A percentile compares a stretch with the other conserved stretches of the same genome.
phyloP scores from a whole-genome alignment of 92 coral and sea anemone genomes.

The Palythoa heliodiscus region DNA sequence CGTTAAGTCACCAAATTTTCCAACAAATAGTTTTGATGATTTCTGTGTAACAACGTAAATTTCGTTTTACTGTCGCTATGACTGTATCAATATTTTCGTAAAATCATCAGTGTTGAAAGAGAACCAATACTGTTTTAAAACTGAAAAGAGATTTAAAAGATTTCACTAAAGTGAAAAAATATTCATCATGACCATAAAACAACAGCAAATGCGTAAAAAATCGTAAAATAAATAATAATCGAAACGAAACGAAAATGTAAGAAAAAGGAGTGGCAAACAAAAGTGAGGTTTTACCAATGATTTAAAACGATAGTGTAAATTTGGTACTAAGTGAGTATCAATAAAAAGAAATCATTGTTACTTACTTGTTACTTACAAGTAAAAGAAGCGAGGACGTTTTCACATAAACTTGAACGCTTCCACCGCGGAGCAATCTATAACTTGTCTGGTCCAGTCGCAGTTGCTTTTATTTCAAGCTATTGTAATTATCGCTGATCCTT shows the following conservation, averaged over 20 bases:
- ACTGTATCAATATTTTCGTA: background rate
- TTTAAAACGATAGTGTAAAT: background rate
- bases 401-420: background rate
- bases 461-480: constrained; percentile 9
- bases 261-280: background rate
- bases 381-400: background rate
- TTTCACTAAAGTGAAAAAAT: background rate
- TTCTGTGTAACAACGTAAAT: background rate
- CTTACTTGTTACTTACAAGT: background rate
- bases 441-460: background rate
- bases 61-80: background rate
- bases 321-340: background rate
- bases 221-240: background rate
- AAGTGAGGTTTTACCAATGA: background rate
- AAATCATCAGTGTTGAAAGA: background rate
- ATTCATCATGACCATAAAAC: background rate
- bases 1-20: background rate
- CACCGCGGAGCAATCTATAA: background rate
- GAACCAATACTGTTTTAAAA: too few species aligned
- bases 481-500: constrained; percentile 10
- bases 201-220: background rate
- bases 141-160: too few species aligned
- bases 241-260: background rate
- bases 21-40: background rate
- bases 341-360: background rate